Base-by-base conservation (phyloP, 2,113 vertebrate species). In the Asarcornis scutulata region DNA sequence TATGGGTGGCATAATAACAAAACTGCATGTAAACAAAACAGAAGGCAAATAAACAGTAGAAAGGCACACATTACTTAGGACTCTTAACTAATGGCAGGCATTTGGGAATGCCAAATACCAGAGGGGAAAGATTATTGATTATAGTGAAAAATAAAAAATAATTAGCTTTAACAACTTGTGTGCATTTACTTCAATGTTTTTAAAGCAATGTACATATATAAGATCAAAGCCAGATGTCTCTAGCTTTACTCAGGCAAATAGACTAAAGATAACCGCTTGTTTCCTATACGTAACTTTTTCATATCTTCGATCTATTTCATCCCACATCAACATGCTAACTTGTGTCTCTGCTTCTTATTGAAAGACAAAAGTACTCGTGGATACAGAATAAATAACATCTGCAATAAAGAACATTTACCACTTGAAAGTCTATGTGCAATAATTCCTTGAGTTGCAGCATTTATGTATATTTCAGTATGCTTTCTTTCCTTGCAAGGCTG, bases 11-110 rank as follows among this genome's bases (percentile, higher is more conserved):
- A 63, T 69, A 40, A 81, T 25, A 82, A 84, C 81, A 78, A 72
- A 86, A 20, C 52, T 79, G 74, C 46, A 6, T 5, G n/a, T 63
- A 56, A 94, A 81, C 74, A 91, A 31, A 89, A n/a, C 3, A 0
- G 60, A 89, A 71, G 74, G 21, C 81, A 84, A 94, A 84, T 31
- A 88, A 89, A 81, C 60, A 71, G 59, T 32, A 80, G 80, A 77
- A 91, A 83, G 2, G 58, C 40, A 27, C 34, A 14, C 32, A 34
- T 40, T 55, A 15, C 48, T 40, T 6, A 48, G 23, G 23, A 48
- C 68, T 44, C 18, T 31, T 23, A 46, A 2, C 29, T 32, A 48
- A 62, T 14, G 63, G 44, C 55, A 67, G 64, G 44, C 1, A 0
- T 78, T 71, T 55, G 53, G 25, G 40, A 74, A 60, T 36, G 36